Conservation (phyloP, 2,797 vertebrate genomes). For the Macropus fuliginosus region DNA sequence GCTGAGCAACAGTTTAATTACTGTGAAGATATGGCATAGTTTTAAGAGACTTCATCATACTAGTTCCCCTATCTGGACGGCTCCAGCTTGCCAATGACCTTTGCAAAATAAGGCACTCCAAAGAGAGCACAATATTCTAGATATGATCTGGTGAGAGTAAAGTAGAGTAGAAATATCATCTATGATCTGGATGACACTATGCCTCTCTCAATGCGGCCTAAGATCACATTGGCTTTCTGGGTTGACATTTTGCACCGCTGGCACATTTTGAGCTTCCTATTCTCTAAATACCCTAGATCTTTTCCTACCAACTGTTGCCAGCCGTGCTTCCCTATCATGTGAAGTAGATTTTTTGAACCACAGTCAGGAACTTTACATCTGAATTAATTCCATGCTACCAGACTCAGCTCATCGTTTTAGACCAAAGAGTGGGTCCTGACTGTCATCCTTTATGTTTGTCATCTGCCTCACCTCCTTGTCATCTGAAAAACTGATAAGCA, state of each 20-base stretch:
- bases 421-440: neutral
- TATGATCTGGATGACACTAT: neutral
- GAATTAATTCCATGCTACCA: neutral
- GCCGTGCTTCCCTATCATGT: neutral
- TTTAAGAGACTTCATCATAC: neutral
- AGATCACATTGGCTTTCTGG: neutral
- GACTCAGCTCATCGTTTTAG: neutral
- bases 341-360: neutral
- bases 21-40: neutral
- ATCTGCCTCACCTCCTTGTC: neutral
- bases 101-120: neutral
- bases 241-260: neutral
- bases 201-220: neutral
- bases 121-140: neutral
- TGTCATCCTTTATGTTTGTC: neutral
- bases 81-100: neutral
- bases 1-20: neutral
- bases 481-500: neutral
- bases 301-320: neutral
- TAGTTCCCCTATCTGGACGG: neutral
- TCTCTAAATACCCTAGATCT: neutral
- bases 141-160: neutral
- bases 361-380: neutral
- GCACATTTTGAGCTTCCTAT: neutral
- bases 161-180: neutral